Evolutionary conservation across 2,888 invertebrate species (phyloP).

Genomic region (Mamestra brassicae): DNA sequence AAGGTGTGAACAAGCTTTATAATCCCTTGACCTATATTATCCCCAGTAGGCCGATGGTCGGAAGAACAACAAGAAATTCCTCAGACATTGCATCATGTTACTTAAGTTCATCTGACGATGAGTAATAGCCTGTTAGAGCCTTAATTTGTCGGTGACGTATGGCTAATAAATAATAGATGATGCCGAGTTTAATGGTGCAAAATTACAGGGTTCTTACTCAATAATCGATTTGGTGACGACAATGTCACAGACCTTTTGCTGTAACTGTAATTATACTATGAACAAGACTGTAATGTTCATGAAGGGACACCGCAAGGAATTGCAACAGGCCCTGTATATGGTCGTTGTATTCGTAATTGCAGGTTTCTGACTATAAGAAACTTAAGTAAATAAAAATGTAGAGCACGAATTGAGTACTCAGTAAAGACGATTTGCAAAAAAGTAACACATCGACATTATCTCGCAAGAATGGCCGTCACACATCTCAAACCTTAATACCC

Average conservation of each 20-base stretch:
- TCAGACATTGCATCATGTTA: conserved; percentile 60
- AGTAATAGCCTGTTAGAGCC: conserved; percentile 39
- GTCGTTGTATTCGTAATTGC: not conserved
- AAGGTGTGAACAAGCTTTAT: conserved; percentile 56
- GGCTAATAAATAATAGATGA: conserved; percentile 49
- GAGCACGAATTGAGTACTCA: conserved; percentile 29
- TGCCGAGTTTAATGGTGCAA: conserved; percentile 12
- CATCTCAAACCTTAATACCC: conserved; percentile 54
- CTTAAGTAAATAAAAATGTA: conserved; percentile 20
- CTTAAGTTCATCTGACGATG: conserved; percentile 47
- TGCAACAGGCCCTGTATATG: not conserved
- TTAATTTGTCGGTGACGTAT: conserved; percentile 63
- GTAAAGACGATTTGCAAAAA: conserved; percentile 40
- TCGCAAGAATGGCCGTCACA: conserved; percentile 44
- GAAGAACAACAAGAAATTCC: conserved; percentile 59
- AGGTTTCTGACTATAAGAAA: conserved; percentile 10
- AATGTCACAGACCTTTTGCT: conserved; percentile 25
- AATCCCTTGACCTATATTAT: conserved; percentile 68
- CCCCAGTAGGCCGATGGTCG: conserved; percentile 40
- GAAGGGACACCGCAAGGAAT: not conserved
- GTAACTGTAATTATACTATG: not conserved
- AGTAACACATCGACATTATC: conserved; percentile 21
- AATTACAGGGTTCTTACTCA: conserved; percentile 39
- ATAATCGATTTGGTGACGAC: conserved; percentile 33
- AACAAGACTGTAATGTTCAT: not conserved